Evolutionary conservation across 2,888 invertebrate genomes (phyloP), one percentile per base, ranked within the genome.

Genomic region (Scaptomyza reducta): DNA sequence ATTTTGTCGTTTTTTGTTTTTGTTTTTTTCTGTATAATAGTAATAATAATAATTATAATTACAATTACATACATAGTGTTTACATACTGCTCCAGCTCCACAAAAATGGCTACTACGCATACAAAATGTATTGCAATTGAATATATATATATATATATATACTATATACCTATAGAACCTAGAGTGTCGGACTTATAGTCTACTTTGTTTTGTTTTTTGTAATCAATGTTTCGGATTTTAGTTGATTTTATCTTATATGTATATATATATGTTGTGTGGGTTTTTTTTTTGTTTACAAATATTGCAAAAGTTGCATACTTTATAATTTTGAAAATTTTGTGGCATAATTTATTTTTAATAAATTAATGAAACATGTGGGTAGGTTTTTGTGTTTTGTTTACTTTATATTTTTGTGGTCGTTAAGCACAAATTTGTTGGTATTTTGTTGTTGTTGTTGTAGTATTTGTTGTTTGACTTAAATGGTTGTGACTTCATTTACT

Each of bases 61-160:
- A 85, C 75, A 87, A 77, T 85, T 85, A 84, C 83, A 86, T 84
- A 67, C 71, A 77, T 75, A 79, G 64, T 74, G 81, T 75, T 87
- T 75, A 79, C 74, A 81, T 79, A 81, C 78, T 79, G 76, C 64
- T 81, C 77, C 84, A 75, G 74, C 60, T 78, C 65, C 70, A 76
- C 85, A 83, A 87, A 87, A 87, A 82, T 82, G 79, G 83, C 73
- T 87, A 75, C 74, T 56, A 75, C 85, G 78, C 79, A 86, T 84
- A 84, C 80, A 84, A 85, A 87, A 86, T 67, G 82, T 77, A 73
- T 68, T 79, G 82, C 73, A 87, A 87, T 84, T 79, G 86, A 80
- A 86, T 83, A 40, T 16, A 38, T 38, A 9, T 38, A 16, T 16
- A 16, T 40, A 40, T 14, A 16, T 22, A 22, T 40, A 40, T 14